phyloP scores from a whole-genome alignment of 2,113 vertebrate genomes.

The Ctenomys sociabilis region DNA sequence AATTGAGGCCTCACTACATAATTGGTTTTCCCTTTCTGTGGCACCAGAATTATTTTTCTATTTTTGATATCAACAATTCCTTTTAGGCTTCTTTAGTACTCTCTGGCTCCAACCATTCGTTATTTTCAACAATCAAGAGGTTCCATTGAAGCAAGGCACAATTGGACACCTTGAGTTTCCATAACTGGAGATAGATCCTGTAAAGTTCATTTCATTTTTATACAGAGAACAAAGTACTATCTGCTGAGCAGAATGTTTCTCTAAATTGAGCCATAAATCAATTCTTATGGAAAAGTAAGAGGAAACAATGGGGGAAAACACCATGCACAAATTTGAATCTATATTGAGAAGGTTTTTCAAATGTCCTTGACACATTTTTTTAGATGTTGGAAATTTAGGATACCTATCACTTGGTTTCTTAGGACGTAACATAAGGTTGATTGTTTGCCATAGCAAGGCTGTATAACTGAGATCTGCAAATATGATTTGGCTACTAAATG shows the following conservation, averaged over 20 bases:
- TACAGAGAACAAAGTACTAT: background rate
- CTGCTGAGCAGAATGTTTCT: conserved; percentile 22
- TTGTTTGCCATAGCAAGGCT: background rate
- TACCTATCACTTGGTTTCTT: conserved; percentile 1
- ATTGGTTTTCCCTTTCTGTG: background rate
- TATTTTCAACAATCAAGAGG: background rate
- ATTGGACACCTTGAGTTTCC: background rate
- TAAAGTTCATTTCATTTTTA: background rate
- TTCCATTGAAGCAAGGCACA: background rate
- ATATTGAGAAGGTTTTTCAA: conserved; percentile 49
- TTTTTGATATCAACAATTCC: background rate
- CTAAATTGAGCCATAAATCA: conserved; percentile 1
- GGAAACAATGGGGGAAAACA: background rate
- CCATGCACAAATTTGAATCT: conserved; percentile 27
- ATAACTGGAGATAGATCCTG: background rate
- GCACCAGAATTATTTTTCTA: background rate
- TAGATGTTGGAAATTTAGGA: conserved; percentile 25
- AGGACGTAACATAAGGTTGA: background rate
- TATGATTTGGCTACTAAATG: background rate
- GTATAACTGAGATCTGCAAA: conserved; percentile 5
- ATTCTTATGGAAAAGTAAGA: background rate
- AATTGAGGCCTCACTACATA: background rate
- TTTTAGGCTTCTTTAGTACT: background rate
- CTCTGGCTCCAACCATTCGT: background rate
- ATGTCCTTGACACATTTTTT: conserved; percentile 42